A percentile compares a stretch with the other conserved stretches of the same genome.
phyloP scores from a whole-genome alignment of 2,113 vertebrate genomes.

The Alectura lathami region DNA sequence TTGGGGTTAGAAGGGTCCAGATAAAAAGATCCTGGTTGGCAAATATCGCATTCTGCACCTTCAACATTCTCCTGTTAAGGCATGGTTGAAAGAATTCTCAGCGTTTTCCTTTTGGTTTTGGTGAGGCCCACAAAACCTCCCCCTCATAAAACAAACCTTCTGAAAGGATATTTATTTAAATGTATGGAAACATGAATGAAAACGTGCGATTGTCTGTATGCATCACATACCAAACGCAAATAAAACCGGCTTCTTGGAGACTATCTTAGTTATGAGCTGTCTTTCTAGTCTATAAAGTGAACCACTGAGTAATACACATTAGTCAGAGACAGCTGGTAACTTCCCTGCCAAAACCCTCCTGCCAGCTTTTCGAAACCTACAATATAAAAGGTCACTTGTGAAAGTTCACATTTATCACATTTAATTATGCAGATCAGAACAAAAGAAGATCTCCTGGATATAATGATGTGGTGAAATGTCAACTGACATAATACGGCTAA shows the following conservation, averaged over 20 bases:
- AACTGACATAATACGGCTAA: constrained; percentile 2
- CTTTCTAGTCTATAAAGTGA: neutral
- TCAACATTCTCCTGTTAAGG: constrained; percentile 85
- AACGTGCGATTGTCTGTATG: neutral
- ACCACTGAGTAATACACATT: constrained; percentile 5
- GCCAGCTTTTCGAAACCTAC: constrained; percentile 13
- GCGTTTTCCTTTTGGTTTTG: neutral
- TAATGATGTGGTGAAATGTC: constrained; percentile 40
- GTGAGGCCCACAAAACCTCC: neutral
- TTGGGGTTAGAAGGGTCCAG: constrained; percentile 83
- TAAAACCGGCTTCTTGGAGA: neutral
- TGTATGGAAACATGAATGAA: neutral
- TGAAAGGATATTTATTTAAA: neutral
- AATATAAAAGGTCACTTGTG: constrained; percentile 35
- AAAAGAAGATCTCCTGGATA: constrained; percentile 13
- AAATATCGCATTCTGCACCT: constrained; percentile 82
- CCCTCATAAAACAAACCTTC: neutral
- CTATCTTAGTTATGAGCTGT: neutral
- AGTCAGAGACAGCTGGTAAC: constrained; percentile 33
- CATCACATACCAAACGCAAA: neutral
- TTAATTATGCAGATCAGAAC: constrained; percentile 45
- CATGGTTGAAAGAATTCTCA: constrained; percentile 45
- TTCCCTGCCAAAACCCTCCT: constrained; percentile 19
- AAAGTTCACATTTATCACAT: constrained; percentile 39
- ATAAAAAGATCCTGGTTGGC: constrained; percentile 85